phyloP scores from a whole-genome alignment of 1,140 invertebrate genomes.

The Lasioglossum albipes region DNA sequence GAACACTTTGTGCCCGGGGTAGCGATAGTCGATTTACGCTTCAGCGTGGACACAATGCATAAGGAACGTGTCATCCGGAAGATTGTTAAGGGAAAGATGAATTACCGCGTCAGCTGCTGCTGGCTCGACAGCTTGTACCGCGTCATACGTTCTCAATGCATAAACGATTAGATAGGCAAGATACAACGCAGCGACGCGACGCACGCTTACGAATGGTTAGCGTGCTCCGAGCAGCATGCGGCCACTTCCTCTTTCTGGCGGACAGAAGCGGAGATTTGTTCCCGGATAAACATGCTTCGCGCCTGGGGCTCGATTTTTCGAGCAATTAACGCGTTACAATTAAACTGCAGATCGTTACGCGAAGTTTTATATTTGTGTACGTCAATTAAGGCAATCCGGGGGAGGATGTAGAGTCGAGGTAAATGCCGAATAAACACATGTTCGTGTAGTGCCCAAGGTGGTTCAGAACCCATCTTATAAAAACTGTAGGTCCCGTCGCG shows the following conservation, averaged over 20 bases:
- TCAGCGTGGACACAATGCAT: too few species aligned
- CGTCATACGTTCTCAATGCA: constrained; percentile 1
- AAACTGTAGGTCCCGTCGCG: too few species aligned
- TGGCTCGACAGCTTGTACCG: neutral
- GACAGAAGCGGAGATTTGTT: neutral
- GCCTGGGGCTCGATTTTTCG: neutral
- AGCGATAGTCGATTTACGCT: too few species aligned
- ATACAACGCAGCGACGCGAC: neutral
- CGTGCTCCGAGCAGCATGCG: neutral
- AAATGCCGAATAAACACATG: too few species aligned
- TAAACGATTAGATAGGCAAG: constrained; percentile 22
- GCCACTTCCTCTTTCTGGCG: neutral
- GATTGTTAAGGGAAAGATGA: constrained; percentile 33
- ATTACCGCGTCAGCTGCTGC: constrained; percentile 34
- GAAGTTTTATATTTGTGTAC: too few species aligned
- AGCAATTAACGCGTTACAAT: neutral
- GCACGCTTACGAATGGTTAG: neutral
- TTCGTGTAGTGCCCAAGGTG: too few species aligned
- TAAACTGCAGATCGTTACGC: too few species aligned
- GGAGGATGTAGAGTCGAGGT: too few species aligned
- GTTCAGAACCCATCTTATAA: too few species aligned
- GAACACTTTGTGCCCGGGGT: too few species aligned
- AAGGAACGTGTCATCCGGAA: constrained; percentile 25
- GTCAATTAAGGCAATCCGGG: too few species aligned
- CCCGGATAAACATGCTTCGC: neutral